These are phyloP conservation scores for Cancer borealis DNA, from an alignment of 2,888 invertebrate species.

Conservation along the genomic window DNA sequence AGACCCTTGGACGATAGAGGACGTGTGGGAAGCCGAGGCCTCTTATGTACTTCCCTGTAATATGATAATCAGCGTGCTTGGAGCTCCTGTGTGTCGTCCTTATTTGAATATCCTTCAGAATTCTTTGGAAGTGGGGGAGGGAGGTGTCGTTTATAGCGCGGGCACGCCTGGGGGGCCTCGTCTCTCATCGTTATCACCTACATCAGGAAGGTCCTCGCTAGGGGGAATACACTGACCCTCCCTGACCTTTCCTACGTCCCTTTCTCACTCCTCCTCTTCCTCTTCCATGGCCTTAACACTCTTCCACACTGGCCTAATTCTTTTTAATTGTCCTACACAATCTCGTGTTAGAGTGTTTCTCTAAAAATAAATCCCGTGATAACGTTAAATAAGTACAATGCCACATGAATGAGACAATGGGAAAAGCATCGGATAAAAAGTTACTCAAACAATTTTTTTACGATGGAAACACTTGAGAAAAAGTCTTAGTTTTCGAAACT, in stretches of 20 bases:
- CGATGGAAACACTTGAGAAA: background rate
- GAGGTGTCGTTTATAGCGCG: slow-evolving; percentile 60
- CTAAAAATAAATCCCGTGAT: background rate
- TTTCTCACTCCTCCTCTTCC: background rate
- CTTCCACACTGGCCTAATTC: background rate
- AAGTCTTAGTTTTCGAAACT: background rate
- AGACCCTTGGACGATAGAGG: background rate
- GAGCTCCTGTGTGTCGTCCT: slow-evolving; percentile 57
- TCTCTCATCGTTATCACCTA: slow-evolving; percentile 70
- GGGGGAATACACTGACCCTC: background rate
- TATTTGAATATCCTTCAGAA: slow-evolving; percentile 64
- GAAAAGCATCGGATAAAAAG: background rate
- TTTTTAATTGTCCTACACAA: background rate
- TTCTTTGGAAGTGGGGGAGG: slow-evolving; percentile 6
- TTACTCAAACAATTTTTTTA: background rate
- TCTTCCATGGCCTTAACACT: background rate
- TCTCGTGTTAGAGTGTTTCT: background rate
- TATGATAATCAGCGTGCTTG: slow-evolving; percentile 59
- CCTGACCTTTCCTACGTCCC: background rate
- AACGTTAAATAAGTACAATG: slow-evolving; percentile 6
- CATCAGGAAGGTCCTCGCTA: slow-evolving; percentile 46
- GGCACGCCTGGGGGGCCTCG: slow-evolving; percentile 60
- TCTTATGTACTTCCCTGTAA: slow-evolving; percentile 50
- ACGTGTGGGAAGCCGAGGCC: background rate
- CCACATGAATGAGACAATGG: background rate